Conservation (phyloP, 2,797 vertebrate species). For the Phoxinus dragarum region DNA sequence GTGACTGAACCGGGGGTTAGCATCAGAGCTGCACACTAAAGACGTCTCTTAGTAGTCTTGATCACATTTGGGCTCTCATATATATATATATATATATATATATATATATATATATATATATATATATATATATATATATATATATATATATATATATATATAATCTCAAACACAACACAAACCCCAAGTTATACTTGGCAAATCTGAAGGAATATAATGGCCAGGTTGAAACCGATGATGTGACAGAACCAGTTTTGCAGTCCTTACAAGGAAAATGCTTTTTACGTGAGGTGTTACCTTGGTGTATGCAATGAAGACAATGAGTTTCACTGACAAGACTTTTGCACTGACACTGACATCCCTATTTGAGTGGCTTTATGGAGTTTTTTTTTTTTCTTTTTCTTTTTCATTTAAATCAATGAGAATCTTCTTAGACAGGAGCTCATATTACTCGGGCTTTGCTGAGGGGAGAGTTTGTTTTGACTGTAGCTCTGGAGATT, state of each 20-base stretch:
- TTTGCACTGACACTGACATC: neutral
- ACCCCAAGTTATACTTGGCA: neutral
- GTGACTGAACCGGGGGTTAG: neutral
- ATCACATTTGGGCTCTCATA: neutral
- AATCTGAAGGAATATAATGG: neutral
- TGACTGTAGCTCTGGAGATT: neutral
- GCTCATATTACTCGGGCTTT: constrained; percentile 8
- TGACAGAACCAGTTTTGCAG: neutral
- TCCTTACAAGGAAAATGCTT: neutral
- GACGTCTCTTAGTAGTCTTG: too few species aligned
- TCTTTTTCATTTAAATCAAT: neutral
- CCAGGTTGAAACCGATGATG: neutral
- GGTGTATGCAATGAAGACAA: neutral
- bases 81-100: too few species aligned
- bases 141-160: too few species aligned
- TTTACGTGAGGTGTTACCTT: neutral
- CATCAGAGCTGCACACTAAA: neutral
- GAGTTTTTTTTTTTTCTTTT: neutral
- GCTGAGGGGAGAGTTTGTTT: constrained; percentile 1
- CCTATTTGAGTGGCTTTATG: neutral
- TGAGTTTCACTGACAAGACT: neutral
- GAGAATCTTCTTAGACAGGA: neutral
- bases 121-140: too few species aligned
- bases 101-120: too few species aligned
- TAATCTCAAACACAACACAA: neutral